These are phyloP conservation scores for Phymastichus coffea DNA, from an alignment of 1,140 invertebrate species.

Conservation along the genomic window DNA sequence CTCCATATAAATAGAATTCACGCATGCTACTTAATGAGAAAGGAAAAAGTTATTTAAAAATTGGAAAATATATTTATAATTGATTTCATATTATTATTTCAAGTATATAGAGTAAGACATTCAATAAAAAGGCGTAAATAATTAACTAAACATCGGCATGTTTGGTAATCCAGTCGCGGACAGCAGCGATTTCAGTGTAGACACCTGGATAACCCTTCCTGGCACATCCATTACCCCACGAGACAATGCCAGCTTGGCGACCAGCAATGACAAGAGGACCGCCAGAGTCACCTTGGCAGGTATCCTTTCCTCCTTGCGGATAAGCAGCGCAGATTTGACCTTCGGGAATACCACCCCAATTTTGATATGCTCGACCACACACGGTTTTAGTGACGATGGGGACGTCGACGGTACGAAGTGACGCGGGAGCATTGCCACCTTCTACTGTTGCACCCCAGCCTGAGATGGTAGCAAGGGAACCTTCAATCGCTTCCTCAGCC, in stretches of 20 bases:
- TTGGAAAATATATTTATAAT: too few relatives aligned
- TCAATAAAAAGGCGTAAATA: too few relatives aligned
- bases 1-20: too few relatives aligned
- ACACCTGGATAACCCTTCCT: slow-evolving; percentile 61
- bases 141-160: slow-evolving; percentile 1
- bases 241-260: slow-evolving; percentile 65
- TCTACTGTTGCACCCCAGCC: slow-evolving; percentile 34
- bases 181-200: slow-evolving; percentile 58
- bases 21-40: too few relatives aligned
- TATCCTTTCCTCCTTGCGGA: slow-evolving; percentile 51
- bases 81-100: too few relatives aligned
- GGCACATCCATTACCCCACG: slow-evolving; percentile 70
- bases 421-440: not conserved
- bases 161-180: slow-evolving; percentile 42
- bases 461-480: slow-evolving; percentile 24
- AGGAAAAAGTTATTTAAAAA: too few relatives aligned
- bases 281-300: slow-evolving; percentile 69
- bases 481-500: slow-evolving; percentile 3
- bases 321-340: slow-evolving; percentile 16
- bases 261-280: slow-evolving; percentile 61
- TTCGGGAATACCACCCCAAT: too few relatives aligned
- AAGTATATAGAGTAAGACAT: too few relatives aligned
- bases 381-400: slow-evolving; percentile 19
- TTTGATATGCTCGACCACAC: slow-evolving; percentile 18
- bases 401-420: slow-evolving; percentile 18